Evolutionary conservation across 2,797 vertebrate genomes (phyloP), one percentile per base, ranked within the genome.

Genomic region (Etheostoma nigrum): DNA sequence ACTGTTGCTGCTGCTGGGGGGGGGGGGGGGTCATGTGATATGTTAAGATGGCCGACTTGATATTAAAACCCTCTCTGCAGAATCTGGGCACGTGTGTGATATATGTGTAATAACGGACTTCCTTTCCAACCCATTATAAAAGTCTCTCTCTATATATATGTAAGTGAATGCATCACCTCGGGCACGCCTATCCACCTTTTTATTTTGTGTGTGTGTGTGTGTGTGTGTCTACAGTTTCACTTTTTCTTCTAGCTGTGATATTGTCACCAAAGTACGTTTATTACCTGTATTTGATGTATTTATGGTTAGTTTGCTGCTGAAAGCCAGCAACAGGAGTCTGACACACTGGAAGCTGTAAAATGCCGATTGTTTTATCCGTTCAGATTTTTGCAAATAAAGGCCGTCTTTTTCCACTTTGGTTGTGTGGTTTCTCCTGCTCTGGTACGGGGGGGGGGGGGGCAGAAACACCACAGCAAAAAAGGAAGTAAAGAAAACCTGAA

Each of bases 401-500:
- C 72, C 18, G 10, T 1, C 2, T 52, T 80, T 84, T 76, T 76
- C 51, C 81, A 54, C 51, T 52, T 55, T 70, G 23, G 1, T 33
- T 30, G 15, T 21, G 33, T 12, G 36, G 0, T 13, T 61, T 55
- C 36, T 36, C 0, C 13, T 48, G 1, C 49, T 66, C 6, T 58
- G 13, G 44, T 4, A 5, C 11, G 36, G 5, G 5, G 36, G 36
- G 2, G 36, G 0, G 16, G 71, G 7, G 44, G 77, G 65, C 53
- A 72, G 51, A 78, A 74, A 79, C 19, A 67, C 5, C 58, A 83
- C 54, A 67, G 51, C 36, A 36, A 36, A 36, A 33, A 42, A 57
- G 11, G 18, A 27, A 53, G 94, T 94, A 95, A 95, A 91, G 94
- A 97, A 94, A 97, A 95, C 94, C 93, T 97, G 96, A 97, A 97